These are phyloP conservation scores for Berghia stephanieae DNA, from an alignment of 1,140 invertebrate species.

Conservation along the genomic window DNA sequence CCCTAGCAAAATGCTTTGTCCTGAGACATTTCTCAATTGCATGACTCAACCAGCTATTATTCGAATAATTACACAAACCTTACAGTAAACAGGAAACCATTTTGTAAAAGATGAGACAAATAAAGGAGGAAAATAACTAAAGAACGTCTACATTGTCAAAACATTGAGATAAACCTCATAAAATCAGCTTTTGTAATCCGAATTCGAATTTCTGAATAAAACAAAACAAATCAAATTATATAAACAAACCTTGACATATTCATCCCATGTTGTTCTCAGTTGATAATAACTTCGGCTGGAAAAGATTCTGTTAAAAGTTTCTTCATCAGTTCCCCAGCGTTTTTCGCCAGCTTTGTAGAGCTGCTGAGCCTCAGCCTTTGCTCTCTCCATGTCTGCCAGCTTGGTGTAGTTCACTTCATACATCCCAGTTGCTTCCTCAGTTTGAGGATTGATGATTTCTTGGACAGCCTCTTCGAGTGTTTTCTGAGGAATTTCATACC, in stretches of 20 bases:
- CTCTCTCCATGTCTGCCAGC: conserved; percentile 44
- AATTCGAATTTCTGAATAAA: too few species aligned
- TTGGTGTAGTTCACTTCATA: conserved; percentile 55
- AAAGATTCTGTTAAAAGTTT: conserved; percentile 59
- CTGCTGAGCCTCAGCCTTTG: conserved; percentile 49
- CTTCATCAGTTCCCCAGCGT: conserved; percentile 70
- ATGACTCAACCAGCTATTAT: too few species aligned
- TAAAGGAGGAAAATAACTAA: too few species aligned
- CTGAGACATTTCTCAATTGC: too few species aligned
- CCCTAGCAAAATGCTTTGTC: too few species aligned
- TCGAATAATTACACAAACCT: too few species aligned
- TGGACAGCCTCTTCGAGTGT: conserved; percentile 48
- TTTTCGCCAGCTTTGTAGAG: conserved; percentile 65
- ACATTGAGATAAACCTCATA: too few species aligned
- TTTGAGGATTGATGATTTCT: conserved; percentile 46
- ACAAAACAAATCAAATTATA: too few species aligned
- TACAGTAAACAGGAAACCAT: too few species aligned
- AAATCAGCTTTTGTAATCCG: too few species aligned
- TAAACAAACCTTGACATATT: conserved; percentile 64
- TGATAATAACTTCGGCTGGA: conserved; percentile 55
- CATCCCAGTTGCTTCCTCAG: conserved; percentile 48
- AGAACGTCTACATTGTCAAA: too few species aligned
- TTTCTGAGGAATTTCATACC: conserved; percentile 44
- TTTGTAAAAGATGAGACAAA: too few species aligned
- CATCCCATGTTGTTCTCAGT: conserved; percentile 56